Base-by-base conservation (phyloP, 2,888 invertebrate species). In the Ametastegia equiseti region DNA sequence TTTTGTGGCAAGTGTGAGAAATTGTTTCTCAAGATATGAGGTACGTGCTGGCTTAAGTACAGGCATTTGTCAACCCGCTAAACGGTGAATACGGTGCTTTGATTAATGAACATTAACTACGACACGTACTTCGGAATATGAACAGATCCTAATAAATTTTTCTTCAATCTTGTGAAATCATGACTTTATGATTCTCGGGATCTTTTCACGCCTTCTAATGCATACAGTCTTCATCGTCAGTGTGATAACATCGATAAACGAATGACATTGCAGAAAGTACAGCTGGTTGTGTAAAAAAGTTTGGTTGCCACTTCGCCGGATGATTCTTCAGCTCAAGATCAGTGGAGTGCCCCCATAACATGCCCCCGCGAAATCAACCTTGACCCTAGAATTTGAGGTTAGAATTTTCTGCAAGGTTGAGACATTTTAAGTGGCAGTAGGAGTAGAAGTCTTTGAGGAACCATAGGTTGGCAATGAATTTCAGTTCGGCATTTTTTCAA, bases 1-100 rank as follows among this genome's bases (percentile, higher is more conserved):
- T 75, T 75, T 75, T 75, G 54, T 54, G 54, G 75, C 75, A 75
- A 75, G 54, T 75, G 54, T 75, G 75, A 75, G 75, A 75, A 54
- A 75, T 75, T 75, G 75, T 75, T 75, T 75, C 75, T 75, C 75
- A 75, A 75, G 75, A 75, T 75, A 75, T 75, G 75, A 75, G 54
- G 19, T 54, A 50, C 33, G 75, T 75, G n/a, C 42, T 47, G n/a
- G 54, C n/a, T 54, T 54, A 75, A 75, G 75, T 75, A 75, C 75
- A 45, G 50, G 54, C 75, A 75, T 75, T 75, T 75, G 54, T 75
- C 75, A 75, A 75, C 36, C 36, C 33, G 54, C 54, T 75, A 75
- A 75, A 54, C 50, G 50, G 50, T 33, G 75, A 75, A 50, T 75
- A 54, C 75, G 75, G 75, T 75, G 36, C 30, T 36, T 33, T 75